Percentiles rank a stretch among this genome's conserved stretches.
phyloP scores from a whole-genome alignment of 2,888 invertebrate species.

The Xanthorhoe spadicearia region DNA sequence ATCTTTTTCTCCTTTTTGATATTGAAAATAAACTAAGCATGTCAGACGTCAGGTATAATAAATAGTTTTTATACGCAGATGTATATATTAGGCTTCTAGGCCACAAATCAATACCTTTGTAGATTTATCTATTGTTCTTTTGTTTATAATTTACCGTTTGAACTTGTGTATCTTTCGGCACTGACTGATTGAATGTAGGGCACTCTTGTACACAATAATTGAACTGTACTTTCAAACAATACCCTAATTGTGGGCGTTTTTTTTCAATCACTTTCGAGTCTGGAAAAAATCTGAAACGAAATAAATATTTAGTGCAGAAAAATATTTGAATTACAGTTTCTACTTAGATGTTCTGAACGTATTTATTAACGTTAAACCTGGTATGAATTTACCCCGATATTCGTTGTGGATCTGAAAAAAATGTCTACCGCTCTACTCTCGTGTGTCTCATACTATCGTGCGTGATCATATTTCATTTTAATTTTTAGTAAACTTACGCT shows the following conservation, averaged over 20 bases:
- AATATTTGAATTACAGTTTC: no score
- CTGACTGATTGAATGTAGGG: constrained; percentile 40
- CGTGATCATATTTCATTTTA: no score
- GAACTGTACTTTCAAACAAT: constrained; percentile 43
- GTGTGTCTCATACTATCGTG: no score
- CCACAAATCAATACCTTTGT: constrained; percentile 48
- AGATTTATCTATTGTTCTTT: constrained; percentile 59
- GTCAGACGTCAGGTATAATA: neutral
- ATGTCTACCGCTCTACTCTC: no score
- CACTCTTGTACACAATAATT: constrained; percentile 39
- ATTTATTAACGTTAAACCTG: no score
- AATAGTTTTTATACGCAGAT: constrained; percentile 17
- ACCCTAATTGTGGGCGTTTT: constrained; percentile 33
- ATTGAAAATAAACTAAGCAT: neutral
- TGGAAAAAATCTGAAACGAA: neutral
- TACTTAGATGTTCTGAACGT: no score
- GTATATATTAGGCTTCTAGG: constrained; percentile 16
- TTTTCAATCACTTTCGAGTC: neutral
- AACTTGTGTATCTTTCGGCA: constrained; percentile 33
- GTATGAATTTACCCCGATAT: no score
- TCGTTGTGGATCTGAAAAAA: no score
- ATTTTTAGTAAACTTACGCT: no score
- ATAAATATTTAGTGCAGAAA: neutral
- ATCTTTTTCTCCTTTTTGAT: no score
- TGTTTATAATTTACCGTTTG: constrained; percentile 62